These are phyloP conservation scores for Oostethus manadensis DNA, from an alignment of 2,113 vertebrate genomes.

Conservation along the genomic window DNA sequence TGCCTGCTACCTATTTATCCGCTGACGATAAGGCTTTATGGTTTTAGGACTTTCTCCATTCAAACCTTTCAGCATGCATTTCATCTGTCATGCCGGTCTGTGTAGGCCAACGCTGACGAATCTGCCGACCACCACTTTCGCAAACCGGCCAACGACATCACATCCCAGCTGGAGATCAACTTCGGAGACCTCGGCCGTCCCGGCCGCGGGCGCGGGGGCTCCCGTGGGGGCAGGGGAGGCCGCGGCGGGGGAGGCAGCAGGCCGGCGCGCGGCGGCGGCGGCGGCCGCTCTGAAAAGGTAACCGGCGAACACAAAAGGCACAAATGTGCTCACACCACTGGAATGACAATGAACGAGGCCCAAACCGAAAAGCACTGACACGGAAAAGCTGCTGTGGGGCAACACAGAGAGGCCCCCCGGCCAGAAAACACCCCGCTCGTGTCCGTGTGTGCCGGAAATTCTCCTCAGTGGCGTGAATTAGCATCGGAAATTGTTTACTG, in stretches of 20 bases:
- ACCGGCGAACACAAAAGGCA: slow-evolving; percentile 30
- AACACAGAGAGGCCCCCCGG: slow-evolving; percentile 21
- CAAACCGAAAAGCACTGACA: slow-evolving; percentile 25
- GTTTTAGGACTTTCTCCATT: neutral
- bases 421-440: slow-evolving; percentile 18
- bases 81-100: neutral
- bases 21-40: neutral
- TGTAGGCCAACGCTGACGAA: slow-evolving; percentile 78
- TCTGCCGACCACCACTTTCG: slow-evolving; percentile 94
- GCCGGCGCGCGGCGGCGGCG: slow-evolving; percentile 84
- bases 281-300: slow-evolving; percentile 93
- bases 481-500: too few species aligned
- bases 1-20: slow-evolving; percentile 22
- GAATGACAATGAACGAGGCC: slow-evolving; percentile 7
- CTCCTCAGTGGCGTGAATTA: too few species aligned
- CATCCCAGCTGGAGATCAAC: slow-evolving; percentile 98
- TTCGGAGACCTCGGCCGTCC: slow-evolving; percentile 96
- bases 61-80: neutral
- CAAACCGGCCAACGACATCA: slow-evolving; percentile 98
- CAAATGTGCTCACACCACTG: slow-evolving; percentile 31
- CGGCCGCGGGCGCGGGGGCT: slow-evolving; percentile 88
- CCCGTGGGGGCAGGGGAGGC: slow-evolving; percentile 85
- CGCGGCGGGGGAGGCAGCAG: slow-evolving; percentile 74
- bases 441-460: too few species aligned
- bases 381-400: slow-evolving; percentile 39